Conservation (phyloP, 2,797 vertebrate genomes). For the Threskiornis aethiopicus region DNA sequence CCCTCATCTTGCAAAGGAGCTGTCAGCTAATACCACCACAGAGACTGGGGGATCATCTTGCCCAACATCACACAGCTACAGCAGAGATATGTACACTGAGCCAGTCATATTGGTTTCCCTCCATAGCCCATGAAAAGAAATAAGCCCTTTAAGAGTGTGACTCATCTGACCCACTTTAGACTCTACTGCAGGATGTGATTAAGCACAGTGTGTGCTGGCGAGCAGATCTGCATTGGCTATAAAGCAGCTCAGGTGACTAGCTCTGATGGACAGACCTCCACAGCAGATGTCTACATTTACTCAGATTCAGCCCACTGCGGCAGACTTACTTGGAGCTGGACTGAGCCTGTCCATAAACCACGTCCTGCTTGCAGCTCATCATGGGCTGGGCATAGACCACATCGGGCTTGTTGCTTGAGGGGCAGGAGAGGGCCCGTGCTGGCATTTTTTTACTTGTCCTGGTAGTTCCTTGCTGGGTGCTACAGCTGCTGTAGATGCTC, state of each 20-base stretch:
- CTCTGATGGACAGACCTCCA: not conserved
- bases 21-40: not conserved
- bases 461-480: conserved; percentile 69
- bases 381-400: conserved; percentile 66
- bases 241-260: not conserved
- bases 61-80: not conserved
- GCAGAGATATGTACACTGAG: not conserved
- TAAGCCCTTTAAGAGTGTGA: not conserved
- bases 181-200: not conserved
- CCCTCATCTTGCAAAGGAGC: not conserved
- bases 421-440: conserved; percentile 67
- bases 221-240: not conserved
- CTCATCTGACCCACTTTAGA: not conserved
- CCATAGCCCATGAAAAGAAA: not conserved
- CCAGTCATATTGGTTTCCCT: not conserved
- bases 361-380: conserved; percentile 74
- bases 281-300: not conserved
- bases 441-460: conserved; percentile 71
- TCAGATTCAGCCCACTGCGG: not conserved
- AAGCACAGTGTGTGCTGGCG: accelerated
- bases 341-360: conserved; percentile 66
- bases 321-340: conserved; percentile 77
- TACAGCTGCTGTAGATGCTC: conserved; percentile 79
- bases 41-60: not conserved
- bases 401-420: conserved; percentile 72